A percentile compares a stretch with the other conserved stretches of the same genome.
Conservation (phyloP, 2,888 invertebrate genomes). For the Apotomis capreana region DNA sequence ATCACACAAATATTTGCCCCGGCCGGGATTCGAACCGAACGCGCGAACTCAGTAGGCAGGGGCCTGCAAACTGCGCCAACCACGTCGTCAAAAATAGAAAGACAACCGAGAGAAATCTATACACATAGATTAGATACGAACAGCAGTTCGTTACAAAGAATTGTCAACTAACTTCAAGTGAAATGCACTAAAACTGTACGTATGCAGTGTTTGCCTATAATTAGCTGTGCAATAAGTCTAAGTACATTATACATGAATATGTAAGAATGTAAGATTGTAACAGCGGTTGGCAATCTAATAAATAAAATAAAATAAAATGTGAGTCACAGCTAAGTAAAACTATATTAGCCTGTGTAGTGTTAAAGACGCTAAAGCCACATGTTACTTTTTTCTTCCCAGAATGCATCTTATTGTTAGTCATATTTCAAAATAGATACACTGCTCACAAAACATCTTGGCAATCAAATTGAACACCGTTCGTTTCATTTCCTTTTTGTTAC, state of each 20-base stretch:
- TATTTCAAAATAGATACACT: slow-evolving; percentile 62
- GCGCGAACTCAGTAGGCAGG: too few relatives aligned
- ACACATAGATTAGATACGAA: not conserved
- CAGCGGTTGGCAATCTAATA: too few relatives aligned
- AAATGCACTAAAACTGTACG: not conserved
- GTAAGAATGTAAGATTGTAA: too few relatives aligned
- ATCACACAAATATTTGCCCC: too few relatives aligned
- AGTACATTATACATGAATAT: too few relatives aligned
- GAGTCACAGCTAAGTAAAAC: not conserved
- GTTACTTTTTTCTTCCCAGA: not conserved
- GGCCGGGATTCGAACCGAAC: too few relatives aligned
- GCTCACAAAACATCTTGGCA: slow-evolving; percentile 62
- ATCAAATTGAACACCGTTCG: slow-evolving; percentile 69
- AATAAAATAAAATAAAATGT: too few relatives aligned
- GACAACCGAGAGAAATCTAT: slow-evolving; percentile 3
- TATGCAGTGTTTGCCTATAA: too few relatives aligned
- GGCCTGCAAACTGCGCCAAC: too few relatives aligned
- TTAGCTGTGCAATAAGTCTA: too few relatives aligned
- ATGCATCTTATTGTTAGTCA: slow-evolving; percentile 47
- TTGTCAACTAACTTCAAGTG: not conserved
- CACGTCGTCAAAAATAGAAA: not conserved
- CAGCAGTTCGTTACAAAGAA: slow-evolving; percentile 17
- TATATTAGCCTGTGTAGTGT: not conserved
- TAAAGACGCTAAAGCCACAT: not conserved
- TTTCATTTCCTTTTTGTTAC: slow-evolving; percentile 80